These are phyloP conservation scores for Benthosema pterotum DNA, from an alignment of 2,797 vertebrate species.

Conservation along the genomic window DNA sequence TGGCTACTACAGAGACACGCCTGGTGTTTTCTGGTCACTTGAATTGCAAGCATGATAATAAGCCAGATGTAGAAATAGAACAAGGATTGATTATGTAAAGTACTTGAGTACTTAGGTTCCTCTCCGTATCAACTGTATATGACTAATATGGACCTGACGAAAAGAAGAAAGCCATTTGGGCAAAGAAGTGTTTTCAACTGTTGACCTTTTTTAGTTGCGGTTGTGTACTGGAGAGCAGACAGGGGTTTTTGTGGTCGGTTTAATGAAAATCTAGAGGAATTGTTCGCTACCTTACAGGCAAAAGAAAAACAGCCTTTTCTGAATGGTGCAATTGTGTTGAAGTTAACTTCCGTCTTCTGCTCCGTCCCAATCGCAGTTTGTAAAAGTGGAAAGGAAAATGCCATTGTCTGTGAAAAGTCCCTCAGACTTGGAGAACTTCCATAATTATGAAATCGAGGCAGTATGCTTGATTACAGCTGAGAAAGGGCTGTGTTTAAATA, in stretches of 20 bases:
- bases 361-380: conserved; percentile 25
- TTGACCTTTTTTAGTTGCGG: conserved; percentile 2
- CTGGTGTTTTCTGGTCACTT: not conserved
- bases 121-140: not conserved
- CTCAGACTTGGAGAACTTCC: conserved; percentile 8
- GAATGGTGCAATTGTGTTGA: conserved; percentile 52
- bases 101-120: not conserved
- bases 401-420: conserved; percentile 4
- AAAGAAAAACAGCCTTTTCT: conserved; percentile 32
- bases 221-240: conserved; percentile 15
- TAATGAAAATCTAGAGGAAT: conserved; percentile 28
- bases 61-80: not conserved
- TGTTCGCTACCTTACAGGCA: conserved; percentile 28
- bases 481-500: not conserved
- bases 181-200: not conserved
- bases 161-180: not conserved
- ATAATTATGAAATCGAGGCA: not conserved
- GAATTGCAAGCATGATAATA: not conserved
- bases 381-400: conserved; percentile 18
- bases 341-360: conserved; percentile 37
- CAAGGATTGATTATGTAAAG: too few relatives aligned
- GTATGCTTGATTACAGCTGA: conserved; percentile 13
- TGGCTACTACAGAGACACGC: not conserved
- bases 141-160: not conserved
- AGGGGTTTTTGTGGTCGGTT: conserved; percentile 34